Evolutionary conservation across 1,140 invertebrate species (phyloP).

Genomic region (Zaprionus ghesquierei): DNA sequence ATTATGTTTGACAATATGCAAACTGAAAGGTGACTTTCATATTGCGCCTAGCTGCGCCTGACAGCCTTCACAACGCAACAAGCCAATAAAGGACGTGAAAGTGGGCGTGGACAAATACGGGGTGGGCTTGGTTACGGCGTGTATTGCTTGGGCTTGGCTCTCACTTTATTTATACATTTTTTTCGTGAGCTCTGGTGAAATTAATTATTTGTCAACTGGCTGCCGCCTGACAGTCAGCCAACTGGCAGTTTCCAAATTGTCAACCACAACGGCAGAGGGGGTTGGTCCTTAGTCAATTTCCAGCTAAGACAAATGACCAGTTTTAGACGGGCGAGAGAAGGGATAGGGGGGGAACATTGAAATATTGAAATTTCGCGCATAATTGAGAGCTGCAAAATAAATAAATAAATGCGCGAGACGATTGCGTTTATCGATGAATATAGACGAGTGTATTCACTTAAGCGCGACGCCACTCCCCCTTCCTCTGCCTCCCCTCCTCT

Average conservation of each 20-base stretch:
- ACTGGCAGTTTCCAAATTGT: slow-evolving; percentile 32
- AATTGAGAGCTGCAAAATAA: slow-evolving; percentile 36
- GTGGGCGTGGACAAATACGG: not conserved
- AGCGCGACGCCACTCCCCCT: not conserved
- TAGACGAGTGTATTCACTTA: slow-evolving; percentile 29
- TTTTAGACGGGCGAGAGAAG: not conserved
- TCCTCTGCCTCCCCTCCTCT: not conserved
- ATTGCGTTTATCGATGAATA: slow-evolving; percentile 64
- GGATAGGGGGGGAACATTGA: too few species aligned
- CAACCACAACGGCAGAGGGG: not conserved
- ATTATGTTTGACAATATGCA: slow-evolving; percentile 56
- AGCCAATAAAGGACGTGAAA: slow-evolving; percentile 50
- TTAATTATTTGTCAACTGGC: slow-evolving; percentile 40
- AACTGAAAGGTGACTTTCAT: slow-evolving; percentile 46
- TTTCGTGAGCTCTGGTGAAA: slow-evolving; percentile 4
- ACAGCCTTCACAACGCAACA: slow-evolving; percentile 57
- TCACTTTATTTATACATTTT: not conserved
- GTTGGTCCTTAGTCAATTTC: not conserved
- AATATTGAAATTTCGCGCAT: slow-evolving; percentile 47
- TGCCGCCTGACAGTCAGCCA: slow-evolving; percentile 27
- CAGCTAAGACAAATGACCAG: slow-evolving; percentile 8
- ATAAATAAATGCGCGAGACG: slow-evolving; percentile 33
- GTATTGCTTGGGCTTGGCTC: not conserved
- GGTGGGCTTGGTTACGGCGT: not conserved
- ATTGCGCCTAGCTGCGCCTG: slow-evolving; percentile 38